Base-by-base conservation (phyloP, 2,888 invertebrate genomes). In the Biston stratarius region DNA sequence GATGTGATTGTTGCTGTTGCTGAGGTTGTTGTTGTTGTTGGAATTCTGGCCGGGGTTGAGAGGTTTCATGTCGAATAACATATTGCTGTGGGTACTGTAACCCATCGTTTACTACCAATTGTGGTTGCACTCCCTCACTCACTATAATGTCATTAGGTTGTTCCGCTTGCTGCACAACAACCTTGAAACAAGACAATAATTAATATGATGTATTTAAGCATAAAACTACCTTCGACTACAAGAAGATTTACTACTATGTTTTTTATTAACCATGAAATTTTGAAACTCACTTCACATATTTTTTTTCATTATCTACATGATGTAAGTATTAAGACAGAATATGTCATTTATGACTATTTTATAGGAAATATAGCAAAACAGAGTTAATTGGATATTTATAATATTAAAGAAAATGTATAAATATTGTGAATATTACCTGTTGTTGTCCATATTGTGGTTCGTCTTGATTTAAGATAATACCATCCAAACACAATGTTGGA, bases 401-500 rank as follows among this genome's bases (percentile, higher is more conserved):
- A n/a, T n/a, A n/a, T n/a, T n/a, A n/a, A n/a, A n/a, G n/a, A n/a
- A n/a, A n/a, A 24, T 24, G 24, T 24, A 24, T 24, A 24, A 24
- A 24, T 24, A 24, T 24, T 24, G 3, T 24, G 24, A 38, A 38
- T 52, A 61, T 61, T 80, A 93, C 94, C 88, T 92, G 94, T 76
- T 92, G 94, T 83, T 90, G 93, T 70, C 86, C 86, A 88, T 91
- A 94, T 74, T 92, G 93, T 73, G 90, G 92, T 78, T 94, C 94
- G 82, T 94, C 94, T 83, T 91, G 91, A 78, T 92, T 94, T 65
- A 94, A 88, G 78, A 94, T 89, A 68, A 93, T 90, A 70, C 90
- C 86, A 85, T 94, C 94, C 78, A 94, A 90, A 82, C 95, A 94
- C 78, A 95, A 85, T 82, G 95, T 96, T 71, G 95, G 95, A 84